phyloP scores from a whole-genome alignment of 2,888 invertebrate species.

The Cosmia trapezina region DNA sequence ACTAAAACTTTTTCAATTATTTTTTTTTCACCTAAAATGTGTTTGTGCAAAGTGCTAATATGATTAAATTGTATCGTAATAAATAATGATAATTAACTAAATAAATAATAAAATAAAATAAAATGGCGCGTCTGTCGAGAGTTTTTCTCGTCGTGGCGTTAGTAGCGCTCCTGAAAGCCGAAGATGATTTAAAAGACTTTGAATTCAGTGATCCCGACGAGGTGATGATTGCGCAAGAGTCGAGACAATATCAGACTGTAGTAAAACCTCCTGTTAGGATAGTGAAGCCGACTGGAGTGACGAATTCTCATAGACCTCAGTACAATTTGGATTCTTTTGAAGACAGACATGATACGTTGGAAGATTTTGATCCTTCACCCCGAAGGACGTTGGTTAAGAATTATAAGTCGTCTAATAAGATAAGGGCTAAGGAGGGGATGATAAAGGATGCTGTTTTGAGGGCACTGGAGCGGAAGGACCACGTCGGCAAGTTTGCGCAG shows the following conservation, averaged over 20 bases:
- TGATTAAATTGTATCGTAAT: slow-evolving; percentile 42
- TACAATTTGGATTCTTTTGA: slow-evolving; percentile 86
- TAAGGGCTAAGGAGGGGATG: slow-evolving; percentile 84
- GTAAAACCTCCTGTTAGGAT: slow-evolving; percentile 82
- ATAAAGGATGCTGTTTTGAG: slow-evolving; percentile 89
- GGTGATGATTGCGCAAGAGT: slow-evolving; percentile 87
- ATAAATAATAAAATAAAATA: slow-evolving; percentile 40
- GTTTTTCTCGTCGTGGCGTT: slow-evolving; percentile 71
- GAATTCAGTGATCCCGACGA: slow-evolving; percentile 82
- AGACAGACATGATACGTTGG: slow-evolving; percentile 73
- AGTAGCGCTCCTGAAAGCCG: slow-evolving; percentile 68
- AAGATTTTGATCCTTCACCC: slow-evolving; percentile 73
- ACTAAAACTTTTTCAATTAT: slow-evolving; percentile 40
- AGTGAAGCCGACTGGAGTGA: slow-evolving; percentile 80
- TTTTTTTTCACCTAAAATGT: slow-evolving; percentile 38
- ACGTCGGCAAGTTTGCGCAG: slow-evolving; percentile 91
- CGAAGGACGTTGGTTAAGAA: slow-evolving; percentile 74
- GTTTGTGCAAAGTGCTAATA: slow-evolving; percentile 63
- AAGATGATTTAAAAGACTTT: slow-evolving; percentile 80
- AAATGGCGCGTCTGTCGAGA: slow-evolving; percentile 73
- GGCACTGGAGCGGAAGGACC: slow-evolving; percentile 90
- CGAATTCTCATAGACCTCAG: slow-evolving; percentile 87
- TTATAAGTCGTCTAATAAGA: slow-evolving; percentile 77
- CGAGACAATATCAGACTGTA: slow-evolving; percentile 82
- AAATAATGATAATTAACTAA: slow-evolving; percentile 26